Conservation (phyloP, 2,888 invertebrate species). For the Rotaria macrura region DNA sequence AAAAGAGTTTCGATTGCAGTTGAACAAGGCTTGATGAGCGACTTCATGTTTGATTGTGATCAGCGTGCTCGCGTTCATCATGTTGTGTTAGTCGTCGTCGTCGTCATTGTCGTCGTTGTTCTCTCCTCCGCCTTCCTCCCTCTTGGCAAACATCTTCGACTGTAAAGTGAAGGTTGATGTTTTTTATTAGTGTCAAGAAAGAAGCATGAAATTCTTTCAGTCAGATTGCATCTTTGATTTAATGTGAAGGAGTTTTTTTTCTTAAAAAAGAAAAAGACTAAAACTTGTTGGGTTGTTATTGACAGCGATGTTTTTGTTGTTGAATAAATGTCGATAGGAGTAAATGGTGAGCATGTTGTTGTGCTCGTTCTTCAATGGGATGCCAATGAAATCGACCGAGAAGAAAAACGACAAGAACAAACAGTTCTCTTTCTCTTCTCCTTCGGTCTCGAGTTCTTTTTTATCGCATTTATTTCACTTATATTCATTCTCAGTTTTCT, state of each 20-base stretch:
- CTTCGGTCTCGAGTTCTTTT: not conserved
- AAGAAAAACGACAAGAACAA: not conserved
- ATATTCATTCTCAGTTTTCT: not conserved
- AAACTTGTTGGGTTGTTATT: not conserved
- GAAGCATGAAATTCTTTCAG: no score
- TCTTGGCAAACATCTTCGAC: no score
- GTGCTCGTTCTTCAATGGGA: not conserved
- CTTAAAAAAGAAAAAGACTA: not conserved
- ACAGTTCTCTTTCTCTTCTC: not conserved
- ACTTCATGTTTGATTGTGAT: no score
- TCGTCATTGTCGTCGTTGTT: no score
- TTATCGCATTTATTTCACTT: not conserved
- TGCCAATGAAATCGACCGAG: not conserved
- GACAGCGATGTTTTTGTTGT: slow-evolving; percentile 1
- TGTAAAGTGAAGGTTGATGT: no score
- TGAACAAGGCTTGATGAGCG: no score
- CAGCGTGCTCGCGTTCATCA: no score
- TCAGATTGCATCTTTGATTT: no score
- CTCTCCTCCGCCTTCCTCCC: no score
- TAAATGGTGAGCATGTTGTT: not conserved
- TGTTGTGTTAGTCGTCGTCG: no score
- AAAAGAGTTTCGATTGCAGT: no score
- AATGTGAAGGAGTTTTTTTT: not conserved
- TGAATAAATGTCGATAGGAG: not conserved
- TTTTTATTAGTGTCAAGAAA: no score